phyloP scores from a whole-genome alignment of 2,888 invertebrate species.

The Chymomyza amoena region DNA sequence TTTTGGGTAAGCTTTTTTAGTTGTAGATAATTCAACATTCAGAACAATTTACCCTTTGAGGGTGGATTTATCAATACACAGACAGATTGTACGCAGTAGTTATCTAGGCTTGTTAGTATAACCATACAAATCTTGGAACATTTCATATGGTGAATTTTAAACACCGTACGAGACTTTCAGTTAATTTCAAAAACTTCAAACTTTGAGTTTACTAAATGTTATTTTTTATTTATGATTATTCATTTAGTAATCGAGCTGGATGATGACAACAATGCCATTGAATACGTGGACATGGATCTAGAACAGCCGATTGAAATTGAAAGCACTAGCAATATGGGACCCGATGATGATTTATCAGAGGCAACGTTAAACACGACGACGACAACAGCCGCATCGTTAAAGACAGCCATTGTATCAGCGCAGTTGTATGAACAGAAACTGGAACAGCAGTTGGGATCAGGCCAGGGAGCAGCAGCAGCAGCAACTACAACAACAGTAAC shows the following conservation, averaged over 20 bases:
- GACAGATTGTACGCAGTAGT: too few species aligned
- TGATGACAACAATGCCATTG: slow-evolving; percentile 53
- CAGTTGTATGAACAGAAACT: slow-evolving; percentile 26
- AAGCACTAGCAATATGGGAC: slow-evolving; percentile 44
- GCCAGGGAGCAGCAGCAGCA: not conserved
- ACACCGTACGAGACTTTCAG: too few species aligned
- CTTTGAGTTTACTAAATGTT: too few species aligned
- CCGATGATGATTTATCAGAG: slow-evolving; percentile 23
- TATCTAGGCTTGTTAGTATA: too few species aligned
- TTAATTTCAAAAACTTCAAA: too few species aligned
- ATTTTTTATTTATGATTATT: not conserved
- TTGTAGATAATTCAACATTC: too few species aligned
- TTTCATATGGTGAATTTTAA: too few species aligned
- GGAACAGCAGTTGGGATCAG: slow-evolving; percentile 15
- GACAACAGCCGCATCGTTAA: slow-evolving; percentile 36
- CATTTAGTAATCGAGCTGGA: slow-evolving; percentile 55
- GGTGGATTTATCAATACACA: too few species aligned
- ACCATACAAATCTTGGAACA: too few species aligned
- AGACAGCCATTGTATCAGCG: slow-evolving; percentile 31
- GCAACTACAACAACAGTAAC: slow-evolving; percentile 18
- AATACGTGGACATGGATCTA: slow-evolving; percentile 64
- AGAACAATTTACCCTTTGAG: too few species aligned
- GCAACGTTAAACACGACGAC: slow-evolving; percentile 14
- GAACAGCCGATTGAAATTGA: slow-evolving; percentile 61
- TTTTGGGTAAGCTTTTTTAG: too few species aligned